Evolutionary conservation across 1,140 invertebrate species (phyloP), one percentile per base, ranked within the genome.

Genomic region (Drosophila seguyi): DNA sequence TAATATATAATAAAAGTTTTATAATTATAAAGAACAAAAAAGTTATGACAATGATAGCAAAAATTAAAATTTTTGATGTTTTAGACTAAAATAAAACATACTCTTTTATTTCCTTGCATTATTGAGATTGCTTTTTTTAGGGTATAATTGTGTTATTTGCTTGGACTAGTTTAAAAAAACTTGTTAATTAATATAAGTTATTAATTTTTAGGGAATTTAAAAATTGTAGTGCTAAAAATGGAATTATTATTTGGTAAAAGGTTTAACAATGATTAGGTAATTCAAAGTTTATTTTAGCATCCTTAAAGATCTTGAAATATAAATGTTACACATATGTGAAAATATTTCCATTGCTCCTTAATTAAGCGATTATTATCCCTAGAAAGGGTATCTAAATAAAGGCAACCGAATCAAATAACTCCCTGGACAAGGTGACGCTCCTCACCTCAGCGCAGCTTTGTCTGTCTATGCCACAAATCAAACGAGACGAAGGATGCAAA

Each of bases 401-500:
- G 34, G 72, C 85, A 74, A 63, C 44, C 48, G 50, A 83, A 74
- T 78, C 57, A 78, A 88, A 78, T 78, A 80, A 74, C 77, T 80
- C 73, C 68, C 58, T 50, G 38, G 61, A 62, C 52, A 58, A 53
- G 50, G 50, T 53, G 50, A 53, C 50, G 42, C 62, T 48, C 42
- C 66, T 59, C 68, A 58, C 68, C 52, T 58, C 44, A 48, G 53
- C 36, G 34, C 42, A 48, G 66, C 69, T 72, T 50, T 58, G 81
- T 65, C 78, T 76, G 84, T 88, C 84, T 87, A 87, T 81, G 77
- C 84, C 81, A 88, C 84, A 88, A 88, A 90, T 88, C 84, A 88
- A 88, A 69, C 55, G 71, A 65, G 56, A 65, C 75, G 71, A 63
- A 86, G 76, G 75, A 82, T 86, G 79, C 58, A 62, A 65, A 75